Evolutionary conservation across 2,113 vertebrate species (phyloP).

Genomic region (Leptobrachium ailaonicum): DNA sequence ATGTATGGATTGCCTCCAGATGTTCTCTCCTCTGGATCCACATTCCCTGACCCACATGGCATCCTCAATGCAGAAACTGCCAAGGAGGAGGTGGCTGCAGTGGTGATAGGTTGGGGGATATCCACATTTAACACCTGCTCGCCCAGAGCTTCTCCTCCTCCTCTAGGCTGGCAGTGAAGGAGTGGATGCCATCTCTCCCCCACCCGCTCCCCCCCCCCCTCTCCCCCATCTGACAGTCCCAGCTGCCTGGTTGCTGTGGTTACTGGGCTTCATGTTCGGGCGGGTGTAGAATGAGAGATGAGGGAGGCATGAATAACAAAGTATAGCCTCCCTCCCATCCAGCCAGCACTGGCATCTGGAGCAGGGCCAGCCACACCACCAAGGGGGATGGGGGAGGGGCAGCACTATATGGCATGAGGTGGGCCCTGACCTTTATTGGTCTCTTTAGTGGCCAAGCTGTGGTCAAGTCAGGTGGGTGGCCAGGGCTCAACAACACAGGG

Average conservation of each 20-base stretch:
- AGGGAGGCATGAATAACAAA: conserved; percentile 49
- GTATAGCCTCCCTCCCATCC: conserved; percentile 38
- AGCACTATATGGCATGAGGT: background rate
- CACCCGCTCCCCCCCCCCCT: background rate
- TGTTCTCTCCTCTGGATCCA: background rate
- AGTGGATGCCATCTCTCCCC: conserved; percentile 30
- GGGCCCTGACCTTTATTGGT: background rate
- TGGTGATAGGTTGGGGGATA: background rate
- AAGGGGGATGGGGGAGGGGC: conserved; percentile 40
- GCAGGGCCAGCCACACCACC: conserved; percentile 1
- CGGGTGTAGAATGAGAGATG: conserved; percentile 45
- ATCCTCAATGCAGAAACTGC: background rate
- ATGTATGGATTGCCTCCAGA: too few relatives aligned
- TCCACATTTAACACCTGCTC: background rate
- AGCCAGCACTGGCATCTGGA: conserved; percentile 10
- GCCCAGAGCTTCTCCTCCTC: background rate
- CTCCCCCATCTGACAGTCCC: conserved; percentile 20
- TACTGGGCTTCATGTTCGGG: conserved; percentile 45
- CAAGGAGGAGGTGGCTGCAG: background rate
- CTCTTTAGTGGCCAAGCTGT: background rate
- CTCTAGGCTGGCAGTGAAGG: conserved; percentile 43
- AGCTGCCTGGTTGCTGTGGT: conserved; percentile 47
- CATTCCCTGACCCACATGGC: background rate
- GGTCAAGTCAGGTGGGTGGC: background rate
- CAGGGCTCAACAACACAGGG: background rate